Percentiles rank a stretch among this genome's conserved stretches.
These are phyloP conservation scores for Vespertilio murinus DNA, from an alignment of 2,797 vertebrate genomes.

Conservation along the genomic window DNA sequence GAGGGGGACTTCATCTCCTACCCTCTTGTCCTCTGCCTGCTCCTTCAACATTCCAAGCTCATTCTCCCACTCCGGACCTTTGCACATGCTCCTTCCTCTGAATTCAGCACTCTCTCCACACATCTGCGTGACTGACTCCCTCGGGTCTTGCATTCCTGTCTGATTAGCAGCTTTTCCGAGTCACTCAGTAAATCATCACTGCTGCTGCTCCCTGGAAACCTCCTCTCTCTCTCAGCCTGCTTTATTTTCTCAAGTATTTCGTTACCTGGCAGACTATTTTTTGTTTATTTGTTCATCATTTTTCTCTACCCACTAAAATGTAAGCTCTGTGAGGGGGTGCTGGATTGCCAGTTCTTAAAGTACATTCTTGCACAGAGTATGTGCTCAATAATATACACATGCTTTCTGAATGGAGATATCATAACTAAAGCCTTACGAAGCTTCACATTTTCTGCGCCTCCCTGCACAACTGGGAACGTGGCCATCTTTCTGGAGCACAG, in stretches of 20 bases:
- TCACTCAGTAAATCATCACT: background rate
- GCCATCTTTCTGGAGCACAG: background rate
- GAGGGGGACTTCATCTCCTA: background rate
- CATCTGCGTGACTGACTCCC: accelerated
- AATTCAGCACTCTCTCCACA: background rate
- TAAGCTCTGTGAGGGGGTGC: background rate
- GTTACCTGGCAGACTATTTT: background rate
- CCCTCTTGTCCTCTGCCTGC: background rate
- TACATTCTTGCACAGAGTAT: background rate
- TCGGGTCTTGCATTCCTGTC: too few species aligned
- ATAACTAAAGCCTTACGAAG: background rate
- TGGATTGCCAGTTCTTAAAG: background rate
- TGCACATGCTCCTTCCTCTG: background rate
- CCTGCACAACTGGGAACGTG: background rate
- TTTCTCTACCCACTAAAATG: background rate
- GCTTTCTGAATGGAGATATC: background rate
- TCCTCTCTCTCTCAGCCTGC: background rate
- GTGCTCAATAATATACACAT: background rate
- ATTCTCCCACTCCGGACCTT: background rate
- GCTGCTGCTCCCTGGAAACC: accelerated
- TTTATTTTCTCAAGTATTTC: background rate
- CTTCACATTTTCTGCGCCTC: background rate
- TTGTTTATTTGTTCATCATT: background rate
- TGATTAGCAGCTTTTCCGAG: background rate
- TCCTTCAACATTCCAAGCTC: background rate